Base-by-base conservation (phyloP, 1,140 invertebrate genomes). In the Thaumatotibia leucotreta region DNA sequence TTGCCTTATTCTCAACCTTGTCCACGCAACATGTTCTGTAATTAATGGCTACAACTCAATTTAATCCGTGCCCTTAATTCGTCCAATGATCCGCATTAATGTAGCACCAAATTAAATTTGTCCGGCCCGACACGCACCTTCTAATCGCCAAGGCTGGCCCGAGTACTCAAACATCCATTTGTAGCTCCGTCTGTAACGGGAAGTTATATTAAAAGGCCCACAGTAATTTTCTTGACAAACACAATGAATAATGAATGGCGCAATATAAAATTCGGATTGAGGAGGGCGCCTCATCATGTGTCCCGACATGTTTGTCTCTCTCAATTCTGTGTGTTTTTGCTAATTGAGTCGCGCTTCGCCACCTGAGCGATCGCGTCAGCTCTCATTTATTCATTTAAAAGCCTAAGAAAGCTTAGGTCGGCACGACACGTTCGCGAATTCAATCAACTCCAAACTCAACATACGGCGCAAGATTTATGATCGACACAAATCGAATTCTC, bases 401-500 rank as follows among this genome's bases (percentile, higher is more conserved):
- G 66, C 71, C 74, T 83, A 81, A 80, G 79, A 77, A 79, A 67
- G 79, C 75, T 73, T 74, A 54, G 39, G 65, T 62, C 63, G 39
- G 33, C 63, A 50, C 50, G 64, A 73, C 63, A 72, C 75, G 75
- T 75, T 84, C 74, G 75, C 68, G 77, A 84, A 86, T 88, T 88
- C 86, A 90, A 88, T 90, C 84, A 86, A 83, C 79, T 84, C 80
- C 76, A 80, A 89, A 84, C 82, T 87, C 79, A 81, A 84, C 86
- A 90, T 86, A 90, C 86, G 86, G 86, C 88, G 86, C 88, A 89
- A 90, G 88, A 90, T 88, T 90, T 90, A 89, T 89, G 88, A 89
- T 88, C 88, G 88, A 88, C 85, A 84, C 88, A 89, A 90, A 89
- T 90, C 85, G 88, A 88, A 88, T 90, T 89, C 82, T 84, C 86